Conservation (phyloP, 2,888 invertebrate genomes). For the Schizaphis graminum region DNA sequence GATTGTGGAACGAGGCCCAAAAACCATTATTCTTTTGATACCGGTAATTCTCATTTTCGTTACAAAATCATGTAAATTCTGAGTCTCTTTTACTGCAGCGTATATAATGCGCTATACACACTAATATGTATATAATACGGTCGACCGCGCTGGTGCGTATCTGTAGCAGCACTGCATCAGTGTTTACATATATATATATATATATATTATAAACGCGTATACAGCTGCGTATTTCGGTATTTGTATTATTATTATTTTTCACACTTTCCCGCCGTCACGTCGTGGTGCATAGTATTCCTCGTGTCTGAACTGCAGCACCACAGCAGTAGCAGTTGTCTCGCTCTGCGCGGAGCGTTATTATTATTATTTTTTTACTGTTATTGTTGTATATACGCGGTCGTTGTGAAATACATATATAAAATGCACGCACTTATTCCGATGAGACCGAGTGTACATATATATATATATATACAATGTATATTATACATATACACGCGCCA, state of each 20-base stretch:
- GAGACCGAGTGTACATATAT: not conserved
- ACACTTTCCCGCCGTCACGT: not conserved
- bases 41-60: not conserved
- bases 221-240: not conserved
- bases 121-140: not conserved
- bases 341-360: not conserved
- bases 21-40: slow-evolving; percentile 20
- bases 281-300: not conserved
- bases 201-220: not conserved
- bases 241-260: slow-evolving; percentile 23
- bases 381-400: not conserved
- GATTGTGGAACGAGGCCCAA: not conserved
- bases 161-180: not conserved
- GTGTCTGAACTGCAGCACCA: not conserved
- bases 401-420: not conserved
- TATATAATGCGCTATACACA: not conserved
- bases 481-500: not conserved
- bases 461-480: too few species aligned
- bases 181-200: not conserved
- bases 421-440: not conserved
- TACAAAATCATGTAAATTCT: slow-evolving; percentile 4
- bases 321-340: not conserved
- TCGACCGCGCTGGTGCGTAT: not conserved
- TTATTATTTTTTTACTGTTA: not conserved
- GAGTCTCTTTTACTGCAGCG: not conserved